phyloP scores from a whole-genome alignment of 64 coral and sea anemone species.

The Pachyseris speciosa region DNA sequence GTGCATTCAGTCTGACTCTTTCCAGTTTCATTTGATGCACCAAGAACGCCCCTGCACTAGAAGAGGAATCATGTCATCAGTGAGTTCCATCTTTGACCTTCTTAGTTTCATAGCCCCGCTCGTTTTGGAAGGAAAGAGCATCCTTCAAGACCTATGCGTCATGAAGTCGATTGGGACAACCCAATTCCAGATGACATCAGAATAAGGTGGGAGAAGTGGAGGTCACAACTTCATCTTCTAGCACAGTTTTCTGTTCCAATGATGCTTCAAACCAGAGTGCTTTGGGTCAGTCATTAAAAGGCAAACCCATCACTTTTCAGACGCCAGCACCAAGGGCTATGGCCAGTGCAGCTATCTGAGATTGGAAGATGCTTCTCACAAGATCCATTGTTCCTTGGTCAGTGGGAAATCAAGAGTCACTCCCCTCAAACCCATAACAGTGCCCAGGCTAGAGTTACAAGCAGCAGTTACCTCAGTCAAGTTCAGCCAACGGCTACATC shows the following conservation, averaged over 20 bases:
- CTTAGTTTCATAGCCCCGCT: not conserved
- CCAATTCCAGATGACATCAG: no score
- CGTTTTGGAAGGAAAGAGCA: slow-evolving; percentile 8
- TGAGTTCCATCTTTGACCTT: slow-evolving; percentile 22
- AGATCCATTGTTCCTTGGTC: not conserved
- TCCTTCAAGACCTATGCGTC: slow-evolving; percentile 16
- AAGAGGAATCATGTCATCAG: slow-evolving; percentile 1
- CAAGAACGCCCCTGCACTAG: not conserved
- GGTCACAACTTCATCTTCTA: not conserved
- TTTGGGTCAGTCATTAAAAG: not conserved
- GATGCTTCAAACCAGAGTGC: slow-evolving; percentile 16
- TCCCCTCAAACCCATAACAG: slow-evolving; percentile 10
- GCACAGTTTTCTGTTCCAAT: not conserved
- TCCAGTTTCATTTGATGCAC: not conserved
- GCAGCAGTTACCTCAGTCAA: not conserved
- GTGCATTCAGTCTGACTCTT: no score
- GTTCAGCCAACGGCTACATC: not conserved
- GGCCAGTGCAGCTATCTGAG: slow-evolving; percentile 7
- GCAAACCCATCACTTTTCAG: slow-evolving; percentile 16
- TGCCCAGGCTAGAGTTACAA: not conserved
- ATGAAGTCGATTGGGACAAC: no score
- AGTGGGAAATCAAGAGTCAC: slow-evolving; percentile 25
- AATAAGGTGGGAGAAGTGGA: slow-evolving; percentile 39
- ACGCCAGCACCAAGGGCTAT: no score
- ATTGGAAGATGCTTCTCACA: not conserved